Base-by-base conservation (phyloP, 2,797 vertebrate species). In the Pseudochromis fuscus region DNA sequence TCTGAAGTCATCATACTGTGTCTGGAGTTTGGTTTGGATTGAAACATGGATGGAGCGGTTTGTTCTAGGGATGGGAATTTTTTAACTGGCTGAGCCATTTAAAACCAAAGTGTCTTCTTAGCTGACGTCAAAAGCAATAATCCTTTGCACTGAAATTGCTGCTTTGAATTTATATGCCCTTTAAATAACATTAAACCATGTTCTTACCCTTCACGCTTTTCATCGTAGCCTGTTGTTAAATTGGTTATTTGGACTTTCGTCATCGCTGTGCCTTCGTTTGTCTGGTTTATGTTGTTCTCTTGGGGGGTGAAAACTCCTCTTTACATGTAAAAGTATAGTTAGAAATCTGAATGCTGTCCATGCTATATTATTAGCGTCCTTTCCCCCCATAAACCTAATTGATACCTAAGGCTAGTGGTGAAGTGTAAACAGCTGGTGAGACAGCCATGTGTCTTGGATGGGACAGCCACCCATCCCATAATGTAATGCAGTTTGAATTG, bases 401-500 rank as follows among this genome's bases (percentile, higher is more conserved):
- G 87, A 91, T 90, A 91, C 81, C 87, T 87, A 78, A 60, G 65
- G 81, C 80, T 64, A 67, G 75, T 65, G 69, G 65, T 78, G 72
- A 69, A 85, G 83, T 76, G 79, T 90, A 93, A 92, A 94, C 90
- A 91, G 85, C 88, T 92, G 91, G 77, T 70, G 78, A 72, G 86
- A 87, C 75, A 49, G 73, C 79, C 79, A 68, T 78, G 86, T 89
- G 83, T 90, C 86, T 83, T 51, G 57, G 62, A 79, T 27, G 23
- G 67, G 83, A 25, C 78, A 86, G 86, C 79, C 78, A 82, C 72
- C 76, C 71, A 82, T 71, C 68, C 78, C 81, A 83, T 89, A 82
- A 90, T 90, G 72, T 79, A 83, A 67, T 73, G 78, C 84, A 64
- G 72, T 85, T 71, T 65, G 59, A 61, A 84, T 87, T 81, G 73